Percentiles rank a stretch among this genome's conserved stretches.
Conservation (phyloP, 2,888 invertebrate genomes). For the Amblyjoppa proteus region DNA sequence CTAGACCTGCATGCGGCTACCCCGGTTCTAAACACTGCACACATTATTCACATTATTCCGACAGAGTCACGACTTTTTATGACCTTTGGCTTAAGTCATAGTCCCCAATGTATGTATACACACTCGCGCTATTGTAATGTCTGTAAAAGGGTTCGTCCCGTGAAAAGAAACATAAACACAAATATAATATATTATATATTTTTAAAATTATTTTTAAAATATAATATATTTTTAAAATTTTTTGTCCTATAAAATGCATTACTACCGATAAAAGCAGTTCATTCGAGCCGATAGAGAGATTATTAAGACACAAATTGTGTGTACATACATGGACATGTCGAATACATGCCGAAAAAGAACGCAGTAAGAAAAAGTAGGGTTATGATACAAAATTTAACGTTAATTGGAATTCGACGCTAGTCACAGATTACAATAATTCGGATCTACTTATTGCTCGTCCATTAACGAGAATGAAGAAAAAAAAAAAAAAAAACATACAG, state of each 20-base stretch:
- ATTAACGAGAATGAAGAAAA: background rate
- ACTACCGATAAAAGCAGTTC: background rate
- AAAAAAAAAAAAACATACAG: background rate
- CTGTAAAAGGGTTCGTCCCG: no score
- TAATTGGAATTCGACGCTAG: background rate
- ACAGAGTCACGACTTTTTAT: no score
- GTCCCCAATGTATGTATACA: no score
- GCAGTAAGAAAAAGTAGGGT: constrained; percentile 41
- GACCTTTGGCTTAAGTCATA: no score
- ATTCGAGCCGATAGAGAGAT: background rate
- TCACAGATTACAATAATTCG: background rate
- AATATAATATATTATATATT: no score
- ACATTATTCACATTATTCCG: no score
- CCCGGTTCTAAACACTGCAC: no score
- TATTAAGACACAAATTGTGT: background rate
- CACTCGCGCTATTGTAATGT: no score
- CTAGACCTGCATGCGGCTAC: no score
- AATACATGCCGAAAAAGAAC: background rate
- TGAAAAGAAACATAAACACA: no score
- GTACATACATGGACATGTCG: background rate
- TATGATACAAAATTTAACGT: constrained; percentile 37
- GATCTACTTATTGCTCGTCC: background rate
- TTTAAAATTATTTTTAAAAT: no score
- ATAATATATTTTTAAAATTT: no score
- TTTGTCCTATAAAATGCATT: background rate